Evolutionary conservation across 2,113 vertebrate genomes (phyloP).

Genomic region (Pontoporia blainvillei): DNA sequence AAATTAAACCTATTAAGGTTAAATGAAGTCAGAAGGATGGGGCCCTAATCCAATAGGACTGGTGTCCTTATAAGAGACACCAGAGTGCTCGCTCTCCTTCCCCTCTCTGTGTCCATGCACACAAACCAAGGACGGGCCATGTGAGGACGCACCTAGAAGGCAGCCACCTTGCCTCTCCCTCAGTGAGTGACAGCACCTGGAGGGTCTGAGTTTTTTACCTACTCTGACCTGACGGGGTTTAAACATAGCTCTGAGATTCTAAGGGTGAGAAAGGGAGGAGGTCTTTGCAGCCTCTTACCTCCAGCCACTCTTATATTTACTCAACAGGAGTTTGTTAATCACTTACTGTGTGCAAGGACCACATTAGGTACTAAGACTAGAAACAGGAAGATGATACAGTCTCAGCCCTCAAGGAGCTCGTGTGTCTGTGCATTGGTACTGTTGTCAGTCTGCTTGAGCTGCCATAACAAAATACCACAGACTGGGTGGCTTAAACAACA

Average conservation of each 20-base stretch:
- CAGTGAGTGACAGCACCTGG: neutral
- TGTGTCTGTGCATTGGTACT: neutral
- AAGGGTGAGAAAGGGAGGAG: neutral
- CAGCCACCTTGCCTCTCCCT: rapidly evolving
- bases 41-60: neutral
- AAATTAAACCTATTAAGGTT: neutral
- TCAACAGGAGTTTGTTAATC: neutral
- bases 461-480: neutral
- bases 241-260: neutral
- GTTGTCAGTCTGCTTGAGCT: neutral
- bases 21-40: neutral
- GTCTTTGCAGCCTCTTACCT: neutral
- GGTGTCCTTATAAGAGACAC: neutral
- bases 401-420: neutral
- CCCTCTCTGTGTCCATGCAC: neutral
- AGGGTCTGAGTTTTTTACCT: neutral
- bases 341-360: neutral
- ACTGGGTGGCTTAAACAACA: neutral
- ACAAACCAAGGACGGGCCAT: neutral
- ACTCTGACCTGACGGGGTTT: neutral
- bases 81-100: neutral
- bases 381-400: neutral
- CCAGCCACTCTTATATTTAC: neutral
- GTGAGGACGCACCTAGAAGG: neutral
- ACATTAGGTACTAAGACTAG: neutral